Percentiles rank a stretch among this genome's conserved stretches.
These are phyloP conservation scores for Philopedon plagiatum DNA, from an alignment of 2,888 invertebrate genomes.

Conservation along the genomic window DNA sequence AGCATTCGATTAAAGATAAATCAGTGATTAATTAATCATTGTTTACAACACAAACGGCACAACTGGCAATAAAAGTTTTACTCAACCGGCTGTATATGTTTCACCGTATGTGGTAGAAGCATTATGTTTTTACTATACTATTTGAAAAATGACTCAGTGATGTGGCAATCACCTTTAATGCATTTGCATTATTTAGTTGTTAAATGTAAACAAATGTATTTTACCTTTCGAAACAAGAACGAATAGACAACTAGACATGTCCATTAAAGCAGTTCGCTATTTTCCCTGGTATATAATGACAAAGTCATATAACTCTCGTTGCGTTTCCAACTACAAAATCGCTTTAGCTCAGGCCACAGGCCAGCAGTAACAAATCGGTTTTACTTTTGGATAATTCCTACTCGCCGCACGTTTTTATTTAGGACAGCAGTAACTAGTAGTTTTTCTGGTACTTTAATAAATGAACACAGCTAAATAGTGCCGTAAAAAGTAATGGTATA, in stretches of 20 bases:
- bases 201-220: background rate
- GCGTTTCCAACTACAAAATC: conserved; percentile 20
- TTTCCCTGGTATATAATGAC: background rate
- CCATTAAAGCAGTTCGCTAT: background rate
- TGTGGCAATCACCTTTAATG: too few relatives aligned
- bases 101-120: too few relatives aligned
- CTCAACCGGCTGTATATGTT: too few relatives aligned
- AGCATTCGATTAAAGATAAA: too few relatives aligned
- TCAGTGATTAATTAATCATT: too few relatives aligned
- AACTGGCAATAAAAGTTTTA: too few relatives aligned
- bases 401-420: conserved; percentile 19
- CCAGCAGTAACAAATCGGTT: conserved; percentile 22
- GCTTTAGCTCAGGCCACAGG: conserved; percentile 12
- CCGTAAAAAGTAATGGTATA: background rate
- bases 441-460: conserved; percentile 22
- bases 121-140: too few relatives aligned
- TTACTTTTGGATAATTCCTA: conserved; percentile 19
- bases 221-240: background rate
- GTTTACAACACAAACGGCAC: too few relatives aligned
- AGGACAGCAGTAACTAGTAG: conserved; percentile 1
- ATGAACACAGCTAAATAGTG: conserved; percentile 9
- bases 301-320: conserved; percentile 19
- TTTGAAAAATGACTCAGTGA: too few relatives aligned
- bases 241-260: conserved; percentile 8
- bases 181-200: background rate